Evolutionary conservation across 2,888 invertebrate genomes (phyloP), one percentile per base, ranked within the genome.

Genomic region (Spisula solida): DNA sequence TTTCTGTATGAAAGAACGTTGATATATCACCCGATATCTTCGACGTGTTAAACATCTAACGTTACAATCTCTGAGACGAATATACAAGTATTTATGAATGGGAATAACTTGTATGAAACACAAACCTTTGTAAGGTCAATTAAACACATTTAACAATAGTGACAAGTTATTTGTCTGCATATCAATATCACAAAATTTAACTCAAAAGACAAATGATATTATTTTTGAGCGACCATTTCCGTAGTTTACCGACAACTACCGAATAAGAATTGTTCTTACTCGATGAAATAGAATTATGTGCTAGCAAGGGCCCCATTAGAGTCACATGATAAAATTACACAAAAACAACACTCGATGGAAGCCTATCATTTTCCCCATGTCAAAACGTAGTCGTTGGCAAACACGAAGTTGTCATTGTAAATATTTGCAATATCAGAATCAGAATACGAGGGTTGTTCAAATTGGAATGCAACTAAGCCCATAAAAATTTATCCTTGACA

Each of bases 11-110:
- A 75, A 75, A 31, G 5, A 75, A 31, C 34, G 31, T 14, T 31
- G 18, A 75, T 16, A 34, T 75, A 34, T 75, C 34, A 10, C 29
- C 16, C 6, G 31, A 75, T 75, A 34, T 18, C 18, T 5, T 31
- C 10, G 75, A 75, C 75, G 34, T 75, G 75, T 75, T 31, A 31
- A 75, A 14, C 31, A 75, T 75, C 75, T 31, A 75, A 34, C 75
- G 31, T 60, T 12, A 75, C 75, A 31, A 31, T 41, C 2, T 75
- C 31, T 34, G 31, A 34, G 31, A 31, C 60, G 12, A 25, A 0
- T 75, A 31, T 75, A 75, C 34, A 75, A 10, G 18, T 75, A 75
- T 75, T 75, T 75, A 75, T 75, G 75, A 75, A 75, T 75, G 75
- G 34, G 31, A 18, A 34, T 14, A 18, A 75, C 31, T 16, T 75